Base-by-base conservation (phyloP, 2,888 invertebrate species). In the Chloroclysta siterata region DNA sequence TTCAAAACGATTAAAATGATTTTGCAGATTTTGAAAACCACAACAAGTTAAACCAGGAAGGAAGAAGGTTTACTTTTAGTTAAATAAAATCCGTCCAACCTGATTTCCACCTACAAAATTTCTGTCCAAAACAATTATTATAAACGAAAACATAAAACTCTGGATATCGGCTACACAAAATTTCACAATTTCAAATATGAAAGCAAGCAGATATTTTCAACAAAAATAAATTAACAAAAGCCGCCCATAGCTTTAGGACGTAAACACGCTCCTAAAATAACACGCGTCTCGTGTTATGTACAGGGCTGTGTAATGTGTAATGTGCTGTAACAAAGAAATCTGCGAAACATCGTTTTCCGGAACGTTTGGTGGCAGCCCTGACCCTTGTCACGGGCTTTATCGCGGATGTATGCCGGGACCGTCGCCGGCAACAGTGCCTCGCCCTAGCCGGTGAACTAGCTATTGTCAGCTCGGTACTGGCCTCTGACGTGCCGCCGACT, bases 321-420 rank as follows among this genome's bases (percentile, higher is more conserved):
- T 56, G 51, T 39, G 44, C 15, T 61, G 47, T 47, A 29, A 63
- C 63, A 63, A 63, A 63, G 63, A 63, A 58, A 62, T 62, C 56
- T 57, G 62, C 56, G 17, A 52, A 61, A 56, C 62, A 62, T 55
- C 39, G 56, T 51, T 56, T 60, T 62, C 62, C 57, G 57, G 55
- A 46, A 54, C 54, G 52, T 53, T 54, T 50, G 55, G 60, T 42
- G 60, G 60, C 61, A 48, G 53, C 60, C 55, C 62, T 53, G 57
- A 63, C 57, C 63, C 63, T 57, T 22, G 63, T 63, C 63, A 53
- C 42, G 42, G 29, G 42, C 39, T 42, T 58, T 58, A 58, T 63
- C 57, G 33, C 22, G 29, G 17, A 58, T 51, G 48, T 51, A 44
- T 3, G 8, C 1, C 42, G 60, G 51, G 36, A 52, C 61, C 56